These are phyloP conservation scores for Takifugu rubripes DNA, from an alignment of 2,797 vertebrate species.

Conservation along the genomic window DNA sequence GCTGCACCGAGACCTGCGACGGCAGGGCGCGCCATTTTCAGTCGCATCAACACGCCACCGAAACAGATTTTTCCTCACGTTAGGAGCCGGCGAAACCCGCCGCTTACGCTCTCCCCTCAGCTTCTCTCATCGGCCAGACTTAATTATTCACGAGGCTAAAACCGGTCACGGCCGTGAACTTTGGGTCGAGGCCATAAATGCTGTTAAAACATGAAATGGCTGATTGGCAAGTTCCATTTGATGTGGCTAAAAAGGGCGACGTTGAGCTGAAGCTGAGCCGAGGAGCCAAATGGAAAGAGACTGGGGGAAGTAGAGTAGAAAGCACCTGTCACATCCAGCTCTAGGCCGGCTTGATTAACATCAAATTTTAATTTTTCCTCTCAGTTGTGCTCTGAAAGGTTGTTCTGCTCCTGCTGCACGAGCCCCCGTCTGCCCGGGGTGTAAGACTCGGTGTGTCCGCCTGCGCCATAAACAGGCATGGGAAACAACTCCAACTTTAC, in stretches of 20 bases:
- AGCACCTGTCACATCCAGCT: conserved; percentile 97
- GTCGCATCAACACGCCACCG: background rate
- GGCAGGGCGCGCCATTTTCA: too few relatives aligned
- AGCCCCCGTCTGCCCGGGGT: conserved; percentile 30
- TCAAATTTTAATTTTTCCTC: conserved; percentile 98
- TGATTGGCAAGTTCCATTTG: conserved; percentile 66
- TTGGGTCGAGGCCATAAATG: conserved; percentile 57
- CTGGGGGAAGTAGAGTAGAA: conserved; percentile 98
- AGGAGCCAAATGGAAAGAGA: conserved; percentile 91
- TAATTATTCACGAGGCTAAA: conserved; percentile 54
- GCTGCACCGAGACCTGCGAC: background rate
- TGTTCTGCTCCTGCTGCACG: conserved; percentile 62
- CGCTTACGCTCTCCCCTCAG: conserved; percentile 40
- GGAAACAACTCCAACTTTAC: background rate
- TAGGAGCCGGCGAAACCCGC: conserved; percentile 28
- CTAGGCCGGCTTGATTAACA: conserved; percentile 93
- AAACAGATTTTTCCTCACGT: conserved; percentile 20
- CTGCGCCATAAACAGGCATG: background rate
- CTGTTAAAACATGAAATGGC: conserved; percentile 54
- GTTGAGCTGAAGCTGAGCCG: conserved; percentile 67
- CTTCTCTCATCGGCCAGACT: conserved; percentile 42
- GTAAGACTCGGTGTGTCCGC: conserved; percentile 24
- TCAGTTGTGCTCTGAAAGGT: conserved; percentile 83
- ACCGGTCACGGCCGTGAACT: conserved; percentile 48
- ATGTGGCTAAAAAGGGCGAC: conserved; percentile 55